These are phyloP conservation scores for Nomada goodeniana DNA, from an alignment of 2,888 invertebrate genomes.

Conservation along the genomic window DNA sequence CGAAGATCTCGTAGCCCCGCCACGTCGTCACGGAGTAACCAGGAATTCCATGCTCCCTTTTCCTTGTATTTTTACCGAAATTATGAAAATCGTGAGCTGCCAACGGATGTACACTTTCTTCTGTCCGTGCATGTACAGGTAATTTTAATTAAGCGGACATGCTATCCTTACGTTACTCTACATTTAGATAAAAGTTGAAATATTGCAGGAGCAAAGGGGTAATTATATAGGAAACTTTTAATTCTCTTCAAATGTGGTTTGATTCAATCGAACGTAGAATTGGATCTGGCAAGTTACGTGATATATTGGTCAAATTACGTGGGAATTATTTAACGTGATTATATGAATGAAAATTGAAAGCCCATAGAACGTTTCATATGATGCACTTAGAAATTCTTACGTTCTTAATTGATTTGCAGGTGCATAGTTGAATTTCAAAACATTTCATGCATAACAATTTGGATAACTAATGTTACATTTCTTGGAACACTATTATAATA, in stretches of 20 bases:
- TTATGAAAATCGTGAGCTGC: constrained; percentile 42
- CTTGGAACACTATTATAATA: neutral
- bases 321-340: constrained; percentile 48
- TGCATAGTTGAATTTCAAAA: neutral
- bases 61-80: constrained; percentile 63
- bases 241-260: neutral
- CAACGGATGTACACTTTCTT: neutral
- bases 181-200: neutral
- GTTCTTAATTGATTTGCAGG: neutral
- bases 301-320: neutral
- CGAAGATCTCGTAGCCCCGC: constrained; percentile 61
- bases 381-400: constrained; percentile 48
- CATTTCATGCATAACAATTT: neutral
- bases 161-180: neutral
- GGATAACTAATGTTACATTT: neutral
- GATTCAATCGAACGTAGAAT: constrained; percentile 15
- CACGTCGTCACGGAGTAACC: constrained; percentile 66
- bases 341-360: constrained; percentile 51
- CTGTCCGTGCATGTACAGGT: neutral
- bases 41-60: constrained; percentile 67
- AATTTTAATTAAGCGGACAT: neutral
- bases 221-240: too few relatives aligned
- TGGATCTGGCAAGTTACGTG: constrained; percentile 4
- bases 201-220: too few relatives aligned
- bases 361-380: constrained; percentile 57